Conservation (phyloP, 2,113 vertebrate genomes). For the Dunckerocampus dactyliophorus region DNA sequence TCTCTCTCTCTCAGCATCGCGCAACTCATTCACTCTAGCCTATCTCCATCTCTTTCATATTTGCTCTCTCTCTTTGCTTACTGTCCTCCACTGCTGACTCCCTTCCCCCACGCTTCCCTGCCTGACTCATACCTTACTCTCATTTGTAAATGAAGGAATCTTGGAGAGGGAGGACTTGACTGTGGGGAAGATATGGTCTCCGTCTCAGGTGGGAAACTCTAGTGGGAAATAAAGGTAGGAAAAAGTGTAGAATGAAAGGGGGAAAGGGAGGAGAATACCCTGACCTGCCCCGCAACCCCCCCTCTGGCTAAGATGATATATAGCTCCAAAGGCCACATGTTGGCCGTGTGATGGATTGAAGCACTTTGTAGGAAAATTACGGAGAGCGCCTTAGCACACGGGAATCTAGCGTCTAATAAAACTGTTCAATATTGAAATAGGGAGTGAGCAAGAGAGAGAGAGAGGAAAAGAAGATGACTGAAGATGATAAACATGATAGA, state of each 20-base stretch:
- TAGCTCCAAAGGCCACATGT: slow-evolving; percentile 96
- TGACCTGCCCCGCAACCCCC: slow-evolving; percentile 38
- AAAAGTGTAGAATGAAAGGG: slow-evolving; percentile 14
- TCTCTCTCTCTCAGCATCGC: slow-evolving; percentile 52
- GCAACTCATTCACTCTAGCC: slow-evolving; percentile 55
- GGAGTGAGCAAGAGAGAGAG: slow-evolving; percentile 33
- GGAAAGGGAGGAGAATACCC: slow-evolving; percentile 25
- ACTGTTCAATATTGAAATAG: slow-evolving; percentile 92
- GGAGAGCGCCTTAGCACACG: slow-evolving; percentile 93
- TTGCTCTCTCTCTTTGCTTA: slow-evolving; percentile 58
- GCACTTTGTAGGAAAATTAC: slow-evolving; percentile 99
- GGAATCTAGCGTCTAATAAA: slow-evolving; percentile 98
- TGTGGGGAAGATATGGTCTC: slow-evolving; percentile 46
- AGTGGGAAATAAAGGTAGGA: slow-evolving; percentile 27
- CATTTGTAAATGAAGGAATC: slow-evolving; percentile 60
- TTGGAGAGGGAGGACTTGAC: slow-evolving; percentile 42
- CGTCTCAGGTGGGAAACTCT: slow-evolving; percentile 59
- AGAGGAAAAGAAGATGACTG: slow-evolving; percentile 52
- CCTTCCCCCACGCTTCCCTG: background rate
- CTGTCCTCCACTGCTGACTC: slow-evolving; percentile 2
- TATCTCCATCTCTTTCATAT: slow-evolving; percentile 68
- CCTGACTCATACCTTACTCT: slow-evolving; percentile 54
- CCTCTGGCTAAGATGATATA: slow-evolving; percentile 93
- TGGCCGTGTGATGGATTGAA: slow-evolving; percentile 99
- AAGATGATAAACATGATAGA: slow-evolving; percentile 28